These are phyloP conservation scores for Ceratotherium simum DNA, from an alignment of 2,113 vertebrate genomes.

Conservation along the genomic window DNA sequence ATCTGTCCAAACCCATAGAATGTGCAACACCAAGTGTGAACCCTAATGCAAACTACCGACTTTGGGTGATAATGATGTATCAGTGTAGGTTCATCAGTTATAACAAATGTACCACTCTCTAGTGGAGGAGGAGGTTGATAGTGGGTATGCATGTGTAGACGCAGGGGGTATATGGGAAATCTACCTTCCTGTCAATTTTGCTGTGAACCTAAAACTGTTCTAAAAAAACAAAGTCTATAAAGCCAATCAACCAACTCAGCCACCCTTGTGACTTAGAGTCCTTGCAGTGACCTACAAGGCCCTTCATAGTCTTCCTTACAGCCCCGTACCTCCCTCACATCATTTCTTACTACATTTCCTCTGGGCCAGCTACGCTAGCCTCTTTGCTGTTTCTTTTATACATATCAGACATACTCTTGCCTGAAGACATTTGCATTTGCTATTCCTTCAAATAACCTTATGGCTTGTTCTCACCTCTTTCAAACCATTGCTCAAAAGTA, in stretches of 20 bases:
- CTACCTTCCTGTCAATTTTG: not conserved
- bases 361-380: not conserved
- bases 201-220: not conserved
- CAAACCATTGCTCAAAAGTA: not conserved
- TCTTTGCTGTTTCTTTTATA: not conserved
- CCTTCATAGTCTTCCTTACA: not conserved
- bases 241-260: not conserved
- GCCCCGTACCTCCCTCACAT: not conserved
- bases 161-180: not conserved
- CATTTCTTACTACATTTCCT: not conserved
- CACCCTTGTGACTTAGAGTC: not conserved
- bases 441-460: not conserved
- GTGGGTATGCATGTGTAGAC: not conserved
- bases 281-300: not conserved
- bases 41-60: too few relatives aligned
- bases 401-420: not conserved
- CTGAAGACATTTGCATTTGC: not conserved
- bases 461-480: slow-evolving; percentile 9
- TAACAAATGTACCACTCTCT: not conserved
- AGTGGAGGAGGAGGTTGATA: not conserved
- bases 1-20: not conserved
- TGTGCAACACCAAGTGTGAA: not conserved
- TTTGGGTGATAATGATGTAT: not conserved
- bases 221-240: not conserved
- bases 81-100: not conserved